These are phyloP conservation scores for Panopea generosa DNA, from an alignment of 2,888 invertebrate species.

Conservation along the genomic window DNA sequence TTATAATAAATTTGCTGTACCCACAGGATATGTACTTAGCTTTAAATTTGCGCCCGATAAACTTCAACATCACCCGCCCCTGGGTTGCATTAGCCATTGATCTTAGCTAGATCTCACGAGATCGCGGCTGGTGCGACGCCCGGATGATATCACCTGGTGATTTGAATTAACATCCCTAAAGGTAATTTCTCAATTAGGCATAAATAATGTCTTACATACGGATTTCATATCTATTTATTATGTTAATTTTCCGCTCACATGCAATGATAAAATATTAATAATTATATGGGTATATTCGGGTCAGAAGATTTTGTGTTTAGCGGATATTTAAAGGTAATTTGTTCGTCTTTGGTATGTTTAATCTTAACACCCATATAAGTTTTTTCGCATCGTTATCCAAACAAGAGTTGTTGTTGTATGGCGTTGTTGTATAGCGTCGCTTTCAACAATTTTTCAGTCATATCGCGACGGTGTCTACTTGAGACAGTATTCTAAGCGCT, in stretches of 20 bases:
- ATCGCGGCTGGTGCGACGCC: slow-evolving; percentile 55
- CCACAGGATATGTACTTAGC: slow-evolving; percentile 34
- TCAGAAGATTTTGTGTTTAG: too few species aligned
- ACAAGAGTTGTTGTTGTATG: too few species aligned
- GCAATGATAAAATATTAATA: slow-evolving; percentile 5
- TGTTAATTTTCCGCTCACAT: slow-evolving; percentile 29
- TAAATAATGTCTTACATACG: slow-evolving; percentile 20
- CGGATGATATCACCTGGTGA: slow-evolving; percentile 54
- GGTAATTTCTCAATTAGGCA: slow-evolving; percentile 47
- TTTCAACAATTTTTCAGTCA: too few species aligned
- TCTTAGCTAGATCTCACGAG: slow-evolving; percentile 56
- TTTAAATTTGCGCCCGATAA: slow-evolving; percentile 55
- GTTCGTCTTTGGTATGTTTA: too few species aligned
- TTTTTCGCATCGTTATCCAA: too few species aligned
- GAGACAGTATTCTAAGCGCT: too few species aligned
- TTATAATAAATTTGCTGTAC: slow-evolving; percentile 57
- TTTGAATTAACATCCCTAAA: slow-evolving; percentile 26
- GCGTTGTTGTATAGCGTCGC: too few species aligned
- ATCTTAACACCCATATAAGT: too few species aligned
- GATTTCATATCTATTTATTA: slow-evolving; percentile 29
- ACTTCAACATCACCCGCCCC: slow-evolving; percentile 42
- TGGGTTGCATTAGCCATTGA: slow-evolving; percentile 41
- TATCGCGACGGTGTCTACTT: too few species aligned
- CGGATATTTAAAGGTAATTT: too few species aligned
- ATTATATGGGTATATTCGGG: not conserved